phyloP scores from a whole-genome alignment of 2,113 vertebrate species.

The Delphinus delphis region DNA sequence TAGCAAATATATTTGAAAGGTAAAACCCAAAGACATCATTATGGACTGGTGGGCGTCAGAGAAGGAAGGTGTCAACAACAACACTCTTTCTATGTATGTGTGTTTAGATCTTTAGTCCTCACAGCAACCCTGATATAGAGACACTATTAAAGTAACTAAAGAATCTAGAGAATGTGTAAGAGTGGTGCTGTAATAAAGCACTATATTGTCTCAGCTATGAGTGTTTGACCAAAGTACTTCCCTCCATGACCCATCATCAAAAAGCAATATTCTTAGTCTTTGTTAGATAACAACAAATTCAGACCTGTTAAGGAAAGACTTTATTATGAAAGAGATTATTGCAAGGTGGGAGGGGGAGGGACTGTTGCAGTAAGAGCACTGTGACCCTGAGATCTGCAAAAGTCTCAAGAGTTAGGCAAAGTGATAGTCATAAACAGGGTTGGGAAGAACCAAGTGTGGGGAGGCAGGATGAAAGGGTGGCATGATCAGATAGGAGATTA shows the following conservation, averaged over 20 bases:
- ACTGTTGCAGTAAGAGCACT: fast-evolving
- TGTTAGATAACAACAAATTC: background rate
- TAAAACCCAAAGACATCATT: background rate
- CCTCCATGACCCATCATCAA: too few relatives aligned
- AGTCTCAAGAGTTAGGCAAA: background rate
- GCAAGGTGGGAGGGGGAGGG: fast-evolving
- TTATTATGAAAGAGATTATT: background rate
- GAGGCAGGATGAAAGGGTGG: too few relatives aligned
- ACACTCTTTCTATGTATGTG: background rate
- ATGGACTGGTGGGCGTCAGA: too few relatives aligned
- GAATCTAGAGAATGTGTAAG: background rate
- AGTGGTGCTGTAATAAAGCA: background rate
- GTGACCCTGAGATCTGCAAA: background rate
- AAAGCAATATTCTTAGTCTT: background rate
- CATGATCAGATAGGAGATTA: background rate
- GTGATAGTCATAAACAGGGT: background rate
- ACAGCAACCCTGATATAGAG: background rate
- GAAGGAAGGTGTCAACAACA: background rate
- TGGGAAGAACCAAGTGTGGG: background rate
- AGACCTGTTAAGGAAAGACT: background rate
- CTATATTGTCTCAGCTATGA: background rate
- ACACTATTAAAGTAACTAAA: background rate
- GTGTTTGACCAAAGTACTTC: background rate
- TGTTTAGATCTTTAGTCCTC: background rate
- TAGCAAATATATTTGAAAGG: background rate